Evolutionary conservation across 2,113 vertebrate genomes (phyloP), one percentile per base, ranked within the genome.

Genomic region (Cervus canadensis): DNA sequence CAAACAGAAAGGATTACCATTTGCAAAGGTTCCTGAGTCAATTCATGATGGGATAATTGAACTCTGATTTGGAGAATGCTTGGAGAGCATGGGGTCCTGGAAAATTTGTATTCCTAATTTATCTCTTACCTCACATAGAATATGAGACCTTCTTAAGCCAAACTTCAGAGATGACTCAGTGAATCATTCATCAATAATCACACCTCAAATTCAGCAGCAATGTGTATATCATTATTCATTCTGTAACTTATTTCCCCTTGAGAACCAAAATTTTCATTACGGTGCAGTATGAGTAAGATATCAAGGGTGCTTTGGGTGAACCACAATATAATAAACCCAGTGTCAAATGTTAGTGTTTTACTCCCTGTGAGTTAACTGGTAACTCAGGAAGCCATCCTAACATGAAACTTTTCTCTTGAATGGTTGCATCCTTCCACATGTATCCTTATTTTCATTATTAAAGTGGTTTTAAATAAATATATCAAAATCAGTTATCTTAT

Each of bases 151-250:
- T 74, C 9, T 52, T 79, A 84, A 71, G 14, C 21, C 45, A 89
- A 89, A 89, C 0, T 23, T 88, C 48, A 93, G 26, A 45, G 48
- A 82, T 36, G 33, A 88, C 26, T 88, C 67, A n/a, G 36, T 89
- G 54, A 95, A n/a, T 91, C 45, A 50, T 57, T 88, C 48, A 81
- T 88, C 62, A 94, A 93, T 94, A 82, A 52, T 88, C 48, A 91
- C 52, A 60, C 90, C 16, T 93, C 59, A 93, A 36, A 71, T 84
- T 93, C 36, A 94, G 59, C 6, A 76, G 54, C 28, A 43, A 60
- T n/a, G 40, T 26, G 15, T 50, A 26, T 59, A 12, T 26, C 28
- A 16, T 92, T 94, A 62, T 36, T 56, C 74, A 81, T 91, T 95
- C 85, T 56, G 16, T 59, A 48, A 97, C 5, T 74, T 85, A 86